Conservation (phyloP, 2,888 invertebrate genomes). For the Vanessa cardui region DNA sequence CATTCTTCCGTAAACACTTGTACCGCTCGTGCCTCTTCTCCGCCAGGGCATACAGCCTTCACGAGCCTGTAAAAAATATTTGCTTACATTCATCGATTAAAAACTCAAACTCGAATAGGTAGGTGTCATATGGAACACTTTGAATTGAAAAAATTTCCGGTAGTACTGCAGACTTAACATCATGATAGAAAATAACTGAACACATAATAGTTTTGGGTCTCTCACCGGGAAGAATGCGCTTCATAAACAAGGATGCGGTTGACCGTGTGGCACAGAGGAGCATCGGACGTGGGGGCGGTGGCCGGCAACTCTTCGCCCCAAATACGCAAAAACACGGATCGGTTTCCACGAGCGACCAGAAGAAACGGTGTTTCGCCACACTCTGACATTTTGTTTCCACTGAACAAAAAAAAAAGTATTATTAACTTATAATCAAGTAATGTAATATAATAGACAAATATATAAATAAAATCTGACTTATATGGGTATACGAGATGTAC, state of each 20-base stretch:
- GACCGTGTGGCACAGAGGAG: constrained; percentile 87
- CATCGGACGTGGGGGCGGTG: constrained; percentile 83
- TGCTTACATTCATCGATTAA: not conserved
- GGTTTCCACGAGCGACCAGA: constrained; percentile 89
- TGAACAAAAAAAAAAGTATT: constrained; percentile 30
- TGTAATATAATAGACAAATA: not conserved
- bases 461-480: constrained; percentile 50
- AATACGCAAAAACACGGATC: constrained; percentile 90
- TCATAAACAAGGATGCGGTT: constrained; percentile 92
- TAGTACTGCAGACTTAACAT: not conserved
- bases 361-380: constrained; percentile 91
- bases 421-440: not conserved
- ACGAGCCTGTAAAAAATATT: constrained; percentile 64
- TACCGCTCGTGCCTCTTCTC: constrained; percentile 85
- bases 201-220: not conserved
- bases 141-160: no score
- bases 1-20: constrained; percentile 92
- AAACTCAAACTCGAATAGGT: no score
- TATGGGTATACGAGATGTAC: constrained; percentile 67
- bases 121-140: no score
- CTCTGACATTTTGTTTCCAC: constrained; percentile 67
- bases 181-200: not conserved
- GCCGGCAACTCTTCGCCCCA: constrained; percentile 91
- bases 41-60: constrained; percentile 89
- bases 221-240: constrained; percentile 83